A percentile compares a stretch with the other conserved stretches of the same genome.
Evolutionary conservation across 2,113 vertebrate genomes (phyloP).

Genomic region (Epinephelus cyanopodus): DNA sequence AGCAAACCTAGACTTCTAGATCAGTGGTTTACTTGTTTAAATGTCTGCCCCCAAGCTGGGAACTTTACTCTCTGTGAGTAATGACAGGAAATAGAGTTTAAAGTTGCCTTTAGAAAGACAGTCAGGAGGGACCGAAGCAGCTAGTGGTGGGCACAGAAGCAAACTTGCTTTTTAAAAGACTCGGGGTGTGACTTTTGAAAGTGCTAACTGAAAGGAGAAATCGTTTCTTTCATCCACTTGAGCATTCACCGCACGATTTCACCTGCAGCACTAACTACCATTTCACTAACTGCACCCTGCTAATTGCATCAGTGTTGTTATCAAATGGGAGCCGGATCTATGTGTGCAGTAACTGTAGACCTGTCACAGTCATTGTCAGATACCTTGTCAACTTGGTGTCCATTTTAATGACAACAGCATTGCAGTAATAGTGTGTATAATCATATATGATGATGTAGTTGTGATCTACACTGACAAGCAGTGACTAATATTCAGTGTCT

Average conservation of each 20-base stretch:
- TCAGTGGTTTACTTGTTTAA: slow-evolving; percentile 23
- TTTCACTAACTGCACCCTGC: slow-evolving; percentile 26
- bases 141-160: background rate
- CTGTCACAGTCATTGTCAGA: slow-evolving; percentile 1
- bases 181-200: background rate
- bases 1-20: background rate
- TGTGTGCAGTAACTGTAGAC: slow-evolving; percentile 16
- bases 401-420: slow-evolving; percentile 20
- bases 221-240: background rate
- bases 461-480: background rate
- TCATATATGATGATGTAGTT: background rate
- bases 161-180: slow-evolving; percentile 25
- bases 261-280: slow-evolving; percentile 10
- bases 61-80: background rate
- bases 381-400: slow-evolving; percentile 1
- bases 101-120: background rate
- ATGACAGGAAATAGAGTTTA: slow-evolving; percentile 28
- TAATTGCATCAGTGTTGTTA: slow-evolving; percentile 37
- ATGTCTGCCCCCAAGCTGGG: slow-evolving; percentile 10
- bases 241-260: slow-evolving; percentile 5
- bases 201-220: slow-evolving; percentile 11
- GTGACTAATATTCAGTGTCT: background rate
- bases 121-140: background rate
- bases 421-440: slow-evolving; percentile 9
- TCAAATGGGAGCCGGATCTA: slow-evolving; percentile 37